Evolutionary conservation across 2,797 vertebrate genomes (phyloP), one percentile per base, ranked within the genome.

Genomic region (Gymnopithys bicolor): DNA sequence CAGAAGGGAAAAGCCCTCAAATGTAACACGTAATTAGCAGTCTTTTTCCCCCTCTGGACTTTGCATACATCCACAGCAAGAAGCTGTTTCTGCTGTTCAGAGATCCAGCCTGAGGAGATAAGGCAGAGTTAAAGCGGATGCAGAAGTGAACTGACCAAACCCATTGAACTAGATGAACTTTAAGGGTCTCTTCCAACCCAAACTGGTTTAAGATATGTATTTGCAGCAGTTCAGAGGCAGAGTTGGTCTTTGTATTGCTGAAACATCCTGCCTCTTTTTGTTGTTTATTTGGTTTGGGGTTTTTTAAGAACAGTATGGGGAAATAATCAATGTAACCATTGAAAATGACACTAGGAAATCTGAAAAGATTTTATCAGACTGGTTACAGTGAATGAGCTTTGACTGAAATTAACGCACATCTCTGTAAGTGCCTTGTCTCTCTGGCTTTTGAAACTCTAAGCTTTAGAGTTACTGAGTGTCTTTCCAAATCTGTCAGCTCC

Each of bases 1-100:
- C 27, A 58, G 51, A 84, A 82, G 16, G 28, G 14, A 77, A 33
- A 80, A 56, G 0, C 5, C 15, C 35, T 89, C 19, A 39, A 48
- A 43, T 64, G 3, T 37, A 4, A n/a, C 24, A 11, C 32, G 12
- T 23, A 5, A 15, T 5, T 2, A 63, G 35, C 28, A 49, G 15
- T 21, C 10, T 6, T 58, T 58, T n/a, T 0, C 15, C 25, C 10
- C 4, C 43, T 90, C 22, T 59, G 71, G 33, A 8, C 23, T 92
- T 35, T 55, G 45, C 23, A 7, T 27, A 1, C 7, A 16, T 39
- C 58, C 55, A 30, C 32, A 75, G 25, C 13, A 58, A 69, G 25
- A 58, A 66, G 48, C 39, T 30, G 18, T 43, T 49, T 0, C 0
- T 64, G 41, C 27, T 11, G 0, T 11, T 37, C 11, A 6, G 48